Evolutionary conservation across 2,797 vertebrate genomes (phyloP).

Genomic region (Anguilla marmorata): DNA sequence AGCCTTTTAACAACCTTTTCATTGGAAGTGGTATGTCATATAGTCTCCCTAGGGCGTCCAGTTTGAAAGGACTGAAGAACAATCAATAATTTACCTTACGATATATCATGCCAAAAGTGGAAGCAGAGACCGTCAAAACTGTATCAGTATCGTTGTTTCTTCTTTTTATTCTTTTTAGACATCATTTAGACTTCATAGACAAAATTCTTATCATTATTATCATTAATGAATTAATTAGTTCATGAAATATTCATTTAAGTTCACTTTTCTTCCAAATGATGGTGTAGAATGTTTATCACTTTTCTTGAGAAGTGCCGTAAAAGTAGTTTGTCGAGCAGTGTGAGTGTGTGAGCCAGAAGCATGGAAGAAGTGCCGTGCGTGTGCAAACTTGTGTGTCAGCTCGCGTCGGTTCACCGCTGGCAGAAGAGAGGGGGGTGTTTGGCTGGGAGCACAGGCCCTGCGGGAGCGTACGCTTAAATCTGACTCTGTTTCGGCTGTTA

Average conservation of each 20-base stretch:
- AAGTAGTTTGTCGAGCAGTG: no score
- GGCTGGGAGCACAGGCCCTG: neutral
- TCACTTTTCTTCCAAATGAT: neutral
- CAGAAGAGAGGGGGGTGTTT: neutral
- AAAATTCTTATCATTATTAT: neutral
- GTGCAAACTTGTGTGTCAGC: no score
- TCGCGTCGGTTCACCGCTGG: no score
- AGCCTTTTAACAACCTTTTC: neutral
- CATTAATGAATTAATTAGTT: neutral
- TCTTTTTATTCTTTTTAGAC: neutral
- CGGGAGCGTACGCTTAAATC: neutral
- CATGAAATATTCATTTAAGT: neutral
- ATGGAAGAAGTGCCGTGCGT: no score
- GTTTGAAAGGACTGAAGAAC: neutral
- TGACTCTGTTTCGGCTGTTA: slow-evolving; percentile 3
- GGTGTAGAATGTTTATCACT: neutral
- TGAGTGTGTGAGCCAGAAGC: no score
- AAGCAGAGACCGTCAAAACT: neutral
- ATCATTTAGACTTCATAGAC: neutral
- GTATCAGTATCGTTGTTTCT: neutral
- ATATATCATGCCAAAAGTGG: neutral
- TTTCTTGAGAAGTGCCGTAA: no score
- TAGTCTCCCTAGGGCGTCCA: neutral
- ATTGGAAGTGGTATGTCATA: neutral
- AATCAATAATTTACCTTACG: neutral